Percentiles rank a stretch among this genome's conserved stretches.
phyloP scores from a whole-genome alignment of 2,888 invertebrate species.

The Drymonia ruficornis region DNA sequence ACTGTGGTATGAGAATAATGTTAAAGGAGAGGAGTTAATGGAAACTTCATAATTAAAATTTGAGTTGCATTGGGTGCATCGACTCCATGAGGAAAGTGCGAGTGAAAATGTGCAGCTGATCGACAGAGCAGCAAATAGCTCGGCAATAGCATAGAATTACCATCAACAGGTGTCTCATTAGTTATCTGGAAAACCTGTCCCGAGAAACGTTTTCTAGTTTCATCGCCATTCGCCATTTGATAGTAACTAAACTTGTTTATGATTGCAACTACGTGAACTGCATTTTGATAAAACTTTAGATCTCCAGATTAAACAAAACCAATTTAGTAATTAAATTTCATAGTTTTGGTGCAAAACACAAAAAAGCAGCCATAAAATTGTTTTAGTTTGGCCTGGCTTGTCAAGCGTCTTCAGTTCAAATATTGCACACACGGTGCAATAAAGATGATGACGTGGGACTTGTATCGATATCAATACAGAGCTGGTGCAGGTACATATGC shows the following conservation, averaged over 20 bases:
- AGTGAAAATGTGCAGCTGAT: conserved; percentile 46
- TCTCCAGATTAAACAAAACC: too few species aligned
- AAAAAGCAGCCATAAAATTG: too few species aligned
- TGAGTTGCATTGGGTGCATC: conserved; percentile 24
- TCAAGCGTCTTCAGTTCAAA: conserved; percentile 4
- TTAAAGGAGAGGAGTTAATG: too few species aligned
- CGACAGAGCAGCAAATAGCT: conserved; percentile 19
- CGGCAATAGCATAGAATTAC: conserved; percentile 27
- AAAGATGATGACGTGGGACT: conserved; percentile 46
- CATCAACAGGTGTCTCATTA: conserved; percentile 46
- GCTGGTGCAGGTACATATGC: conserved; percentile 35
- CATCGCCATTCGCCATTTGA: background rate
- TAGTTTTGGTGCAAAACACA: too few species aligned
- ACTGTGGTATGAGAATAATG: too few species aligned
- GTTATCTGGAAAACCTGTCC: conserved; percentile 48
- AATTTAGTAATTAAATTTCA: too few species aligned
- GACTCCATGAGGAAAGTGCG: conserved; percentile 39
- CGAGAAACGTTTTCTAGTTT: conserved; percentile 11
- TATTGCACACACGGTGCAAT: conserved; percentile 36
- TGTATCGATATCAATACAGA: conserved; percentile 57
- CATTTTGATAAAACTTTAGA: too few species aligned
- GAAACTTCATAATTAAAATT: background rate
- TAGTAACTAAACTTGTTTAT: background rate
- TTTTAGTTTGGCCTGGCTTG: background rate
- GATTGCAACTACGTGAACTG: too few species aligned